Base-by-base conservation (phyloP, 2,888 invertebrate species). In the Empis livida region DNA sequence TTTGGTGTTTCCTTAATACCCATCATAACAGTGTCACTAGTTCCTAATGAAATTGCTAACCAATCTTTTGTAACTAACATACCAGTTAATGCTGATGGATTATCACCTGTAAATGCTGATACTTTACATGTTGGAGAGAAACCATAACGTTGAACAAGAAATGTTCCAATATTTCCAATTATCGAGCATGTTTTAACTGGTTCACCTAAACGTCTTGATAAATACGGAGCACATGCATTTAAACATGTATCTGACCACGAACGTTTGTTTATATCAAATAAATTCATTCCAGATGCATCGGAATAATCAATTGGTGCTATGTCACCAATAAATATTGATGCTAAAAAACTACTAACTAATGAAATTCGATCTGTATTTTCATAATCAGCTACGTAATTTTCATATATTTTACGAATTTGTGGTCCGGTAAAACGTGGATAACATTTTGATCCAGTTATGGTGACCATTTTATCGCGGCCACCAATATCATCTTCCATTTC, bases 241-340 rank as follows among this genome's bases (percentile, higher is more conserved):
- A 93, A 68, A 56, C 90, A 82, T 16, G 71, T 67, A 32, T 78
- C 71, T 45, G 84, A 78, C 95, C 95, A 96, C 27, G 73, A 70
- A 68, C 83, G 84, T 0, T 71, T 74, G 30, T 72, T 76, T 44
- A 97, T 86, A 65, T 96, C 82, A 57, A 97, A 72, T 15, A 97
- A 72, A 71, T 97, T 97, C 93, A 93, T 97, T 14, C 97, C 97
- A 1, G 94, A 94, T 1, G 84, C 96, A 67, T 97, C 97, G 0
- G 91, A 78, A 54, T 77, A 78, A 68, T 97, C 97, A 43, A 97
- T 91, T 0, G 91, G 84, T 0, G 93, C 94, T 53, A 92, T 82
- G 58, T 78, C 74, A 2, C 95, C 95, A 38, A 92, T 68, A 62
- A 97, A 84, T 45, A 97, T 67, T 0, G 91, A 89, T 50, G 89